Conservation (phyloP, 2,113 vertebrate genomes). For the Ceyx melanurus region DNA sequence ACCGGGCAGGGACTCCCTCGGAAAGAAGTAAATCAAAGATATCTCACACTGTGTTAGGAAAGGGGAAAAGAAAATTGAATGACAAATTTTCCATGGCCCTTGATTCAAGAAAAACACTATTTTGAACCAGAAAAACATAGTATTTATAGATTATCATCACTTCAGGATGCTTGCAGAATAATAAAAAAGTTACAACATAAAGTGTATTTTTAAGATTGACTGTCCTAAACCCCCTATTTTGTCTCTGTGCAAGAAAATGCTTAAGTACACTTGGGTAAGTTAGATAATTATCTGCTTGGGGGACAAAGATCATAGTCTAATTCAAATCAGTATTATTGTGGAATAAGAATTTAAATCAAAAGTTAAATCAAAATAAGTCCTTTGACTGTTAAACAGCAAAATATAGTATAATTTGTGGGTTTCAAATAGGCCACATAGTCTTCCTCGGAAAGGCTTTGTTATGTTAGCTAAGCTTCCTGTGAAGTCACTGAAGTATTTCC, state of each 20-base stretch:
- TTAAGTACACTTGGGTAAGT: background rate
- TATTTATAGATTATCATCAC: background rate
- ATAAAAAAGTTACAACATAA: background rate
- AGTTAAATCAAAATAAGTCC: no score
- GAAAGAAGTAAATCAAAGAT: slow-evolving; percentile 32
- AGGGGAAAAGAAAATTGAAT: background rate
- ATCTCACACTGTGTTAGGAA: background rate
- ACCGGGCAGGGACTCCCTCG: background rate
- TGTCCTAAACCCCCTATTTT: background rate
- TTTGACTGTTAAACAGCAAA: background rate
- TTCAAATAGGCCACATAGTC: background rate
- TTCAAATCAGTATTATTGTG: background rate
- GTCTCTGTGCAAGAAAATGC: background rate
- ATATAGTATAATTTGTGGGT: background rate
- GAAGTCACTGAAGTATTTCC: slow-evolving; percentile 1
- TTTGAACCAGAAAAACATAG: background rate
- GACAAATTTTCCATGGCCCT: background rate
- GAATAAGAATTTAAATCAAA: background rate
- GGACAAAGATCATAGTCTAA: background rate
- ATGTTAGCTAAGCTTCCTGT: background rate
- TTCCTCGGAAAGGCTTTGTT: background rate
- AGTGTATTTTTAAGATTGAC: background rate
- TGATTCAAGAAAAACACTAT: background rate
- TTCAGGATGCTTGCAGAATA: background rate
- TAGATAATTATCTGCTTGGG: fast-evolving